Evolutionary conservation across 2,797 vertebrate genomes (phyloP).

Genomic region (Sebastes itinus): DNA sequence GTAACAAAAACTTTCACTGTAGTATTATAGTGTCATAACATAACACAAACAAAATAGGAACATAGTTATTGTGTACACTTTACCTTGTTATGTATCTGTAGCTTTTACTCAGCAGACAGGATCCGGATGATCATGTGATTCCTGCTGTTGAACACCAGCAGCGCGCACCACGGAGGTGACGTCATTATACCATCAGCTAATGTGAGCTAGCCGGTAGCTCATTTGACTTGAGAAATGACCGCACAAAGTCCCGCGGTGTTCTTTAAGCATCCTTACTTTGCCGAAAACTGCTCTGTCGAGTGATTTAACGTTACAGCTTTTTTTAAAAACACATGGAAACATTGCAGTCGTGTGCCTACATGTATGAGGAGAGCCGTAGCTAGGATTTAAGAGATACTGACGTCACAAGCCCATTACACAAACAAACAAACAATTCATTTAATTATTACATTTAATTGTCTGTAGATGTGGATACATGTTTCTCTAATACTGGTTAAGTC

Average conservation of each 20-base stretch:
- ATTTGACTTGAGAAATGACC: not conserved
- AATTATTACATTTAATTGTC: not conserved
- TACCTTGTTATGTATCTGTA: not conserved
- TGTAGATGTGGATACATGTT: not conserved
- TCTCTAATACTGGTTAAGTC: not conserved
- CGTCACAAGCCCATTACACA: too few relatives aligned
- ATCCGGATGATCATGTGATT: slow-evolving; percentile 55
- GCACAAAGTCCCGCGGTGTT: rapidly evolving
- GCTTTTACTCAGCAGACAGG: slow-evolving; percentile 18
- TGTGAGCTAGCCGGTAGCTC: not conserved
- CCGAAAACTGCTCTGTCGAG: too few relatives aligned
- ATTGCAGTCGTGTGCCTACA: too few relatives aligned
- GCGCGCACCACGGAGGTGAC: slow-evolving; percentile 9
- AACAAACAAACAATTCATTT: not conserved
- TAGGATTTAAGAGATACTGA: too few relatives aligned
- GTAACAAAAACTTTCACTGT: not conserved
- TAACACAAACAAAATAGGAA: not conserved
- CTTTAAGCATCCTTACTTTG: rapidly evolving
- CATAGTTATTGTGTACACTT: not conserved
- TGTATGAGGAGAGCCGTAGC: too few relatives aligned
- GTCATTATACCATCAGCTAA: not conserved
- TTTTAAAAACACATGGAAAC: not conserved
- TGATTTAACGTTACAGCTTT: not conserved
- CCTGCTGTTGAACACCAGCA: not conserved
- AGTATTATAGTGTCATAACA: too few relatives aligned